Evolutionary conservation across 2,888 invertebrate species (phyloP), one percentile per base, ranked within the genome.

Genomic region (Lapara coniferarum): DNA sequence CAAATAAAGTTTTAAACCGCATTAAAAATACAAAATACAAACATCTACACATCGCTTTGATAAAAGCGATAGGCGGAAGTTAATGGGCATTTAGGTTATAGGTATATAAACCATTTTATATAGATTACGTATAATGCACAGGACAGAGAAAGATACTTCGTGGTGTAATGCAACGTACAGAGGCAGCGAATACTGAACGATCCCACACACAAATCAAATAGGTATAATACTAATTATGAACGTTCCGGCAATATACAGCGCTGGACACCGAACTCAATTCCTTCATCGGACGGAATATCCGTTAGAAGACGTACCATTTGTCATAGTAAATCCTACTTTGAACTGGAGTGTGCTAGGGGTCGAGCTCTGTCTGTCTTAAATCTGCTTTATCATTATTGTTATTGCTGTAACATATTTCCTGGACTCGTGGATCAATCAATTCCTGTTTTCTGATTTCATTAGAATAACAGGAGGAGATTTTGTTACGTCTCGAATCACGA

Each of bases 281-380:
- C 63, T 63, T 49, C 46, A 63, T 49, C 46, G 63, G 46, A 25
- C 49, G 25, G 63, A 63, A 63, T 49, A 63, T 63, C 59, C 59
- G 59, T 46, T 63, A 19, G 49, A 49, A 63, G 63, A 63, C 63
- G 49, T 7, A 46, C 46, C 49, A n/a, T 63, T 19, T 63, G 63
- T 49, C 63, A 63, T 63, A 63, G 19, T 63, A 49, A 63, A 63
- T 63, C 63, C 63, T 63, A 63, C 49, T 49, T 63, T 63, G 63
- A 63, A 63, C 19, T 63, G 63, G 63, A 63, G 19, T 49, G 46
- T 49, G 46, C 63, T 16, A 63, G 46, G 49, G 46, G 13, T 25
- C 46, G 7, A 19, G 44, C 12, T 63, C 49, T 19, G 25, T 63
- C 46, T 63, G 46, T 46, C 49, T 63, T 49, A 16, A 19, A 49